Evolutionary conservation across 2,797 vertebrate species (phyloP), one percentile per base, ranked within the genome.

Genomic region (Thripadectes ignobilis): DNA sequence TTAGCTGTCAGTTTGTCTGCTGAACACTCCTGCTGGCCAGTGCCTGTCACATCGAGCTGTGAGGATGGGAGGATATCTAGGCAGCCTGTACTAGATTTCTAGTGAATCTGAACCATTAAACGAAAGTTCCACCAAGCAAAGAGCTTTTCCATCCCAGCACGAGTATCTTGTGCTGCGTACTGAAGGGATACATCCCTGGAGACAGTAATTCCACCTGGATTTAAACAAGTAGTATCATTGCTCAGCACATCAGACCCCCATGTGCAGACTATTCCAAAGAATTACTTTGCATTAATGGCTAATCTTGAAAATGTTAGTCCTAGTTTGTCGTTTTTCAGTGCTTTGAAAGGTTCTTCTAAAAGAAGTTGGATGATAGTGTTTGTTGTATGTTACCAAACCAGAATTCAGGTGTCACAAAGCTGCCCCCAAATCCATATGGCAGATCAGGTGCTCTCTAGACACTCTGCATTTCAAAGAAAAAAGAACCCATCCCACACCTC

Each of bases 391-490:
- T 62, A 48, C 61, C 88, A 71, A 85, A 95, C 57, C 24, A 91
- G 58, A 91, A 75, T 36, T 78, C 41, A 72, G 78, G 14, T 88
- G 85, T 78, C 89, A 63, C 59, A 65, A 80, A 89, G 69, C 45
- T 88, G 95, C 81, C 92, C 86, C 69, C 79, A 72, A 89, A 61
- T n/a, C 79, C 55, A 9, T 12, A 11, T 2, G 46, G 58, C 2
- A 38, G 66, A 39, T 46, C 72, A 86, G 85, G 62, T 81, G 85
- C 62, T 94, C 93, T 82, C 81, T n/a, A 88, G 84, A 95, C 91
- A 91, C 89, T 94, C 81, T 94, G 75, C 95, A 96, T 84, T 97
- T 96, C 95, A 96, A 96, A 96, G 94, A 12, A 34, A 43, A 32
- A 29, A 18, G 9, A 65, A 11, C 61, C n/a, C 87, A 88, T 67